Evolutionary conservation across 2,888 invertebrate genomes (phyloP).

Genomic region (Melanargia galathea): DNA sequence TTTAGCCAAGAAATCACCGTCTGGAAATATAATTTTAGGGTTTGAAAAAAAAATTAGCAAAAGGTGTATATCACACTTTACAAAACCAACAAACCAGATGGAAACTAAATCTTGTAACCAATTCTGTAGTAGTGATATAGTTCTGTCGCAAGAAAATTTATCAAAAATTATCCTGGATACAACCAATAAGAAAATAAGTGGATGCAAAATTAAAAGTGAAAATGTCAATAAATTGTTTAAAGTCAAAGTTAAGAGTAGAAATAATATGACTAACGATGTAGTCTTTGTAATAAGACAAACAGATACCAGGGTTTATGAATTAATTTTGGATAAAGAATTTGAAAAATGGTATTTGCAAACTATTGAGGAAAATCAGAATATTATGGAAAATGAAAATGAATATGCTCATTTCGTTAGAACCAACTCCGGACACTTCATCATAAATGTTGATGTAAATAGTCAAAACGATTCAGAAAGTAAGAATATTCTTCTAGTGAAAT

Average conservation of each 20-base stretch:
- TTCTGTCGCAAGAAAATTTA: constrained; percentile 2
- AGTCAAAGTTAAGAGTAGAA: constrained; percentile 48
- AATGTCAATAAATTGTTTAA: constrained; percentile 37
- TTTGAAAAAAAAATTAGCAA: not conserved
- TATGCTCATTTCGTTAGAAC: constrained; percentile 50
- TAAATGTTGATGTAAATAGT: constrained; percentile 49
- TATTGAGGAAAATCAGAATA: constrained; percentile 41
- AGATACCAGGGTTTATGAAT: constrained; percentile 54
- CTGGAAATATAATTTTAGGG: constrained; percentile 24
- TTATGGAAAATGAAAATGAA: constrained; percentile 46
- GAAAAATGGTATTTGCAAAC: constrained; percentile 51
- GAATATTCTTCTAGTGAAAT: constrained; percentile 51
- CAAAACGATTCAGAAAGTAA: constrained; percentile 22
- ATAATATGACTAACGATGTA: constrained; percentile 41
- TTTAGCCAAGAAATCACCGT: constrained; percentile 30
- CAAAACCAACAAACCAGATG: constrained; percentile 3
- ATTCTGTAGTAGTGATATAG: constrained; percentile 10
- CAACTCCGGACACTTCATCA: constrained; percentile 51
- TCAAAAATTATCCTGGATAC: constrained; percentile 21
- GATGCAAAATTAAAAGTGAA: constrained; percentile 17
- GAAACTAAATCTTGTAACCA: not conserved
- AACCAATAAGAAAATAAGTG: constrained; percentile 6
- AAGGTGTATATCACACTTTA: constrained; percentile 3
- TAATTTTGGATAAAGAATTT: constrained; percentile 66
- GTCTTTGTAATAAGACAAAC: constrained; percentile 55